These are phyloP conservation scores for Noctua comes DNA, from an alignment of 2,888 invertebrate genomes.

Conservation along the genomic window DNA sequence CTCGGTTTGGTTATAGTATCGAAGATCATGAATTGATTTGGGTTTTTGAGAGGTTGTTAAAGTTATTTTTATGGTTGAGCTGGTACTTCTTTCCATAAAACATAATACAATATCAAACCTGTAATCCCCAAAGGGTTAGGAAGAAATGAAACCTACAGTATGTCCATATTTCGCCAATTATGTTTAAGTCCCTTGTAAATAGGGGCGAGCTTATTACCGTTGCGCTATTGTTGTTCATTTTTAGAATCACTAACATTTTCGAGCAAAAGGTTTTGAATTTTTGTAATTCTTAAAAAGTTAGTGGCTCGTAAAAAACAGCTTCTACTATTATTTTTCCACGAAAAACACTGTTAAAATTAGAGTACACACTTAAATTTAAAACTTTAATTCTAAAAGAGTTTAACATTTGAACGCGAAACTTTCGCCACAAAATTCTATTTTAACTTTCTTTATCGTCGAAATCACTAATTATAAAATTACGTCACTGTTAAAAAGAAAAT, in stretches of 20 bases:
- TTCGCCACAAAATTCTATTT: constrained; percentile 16
- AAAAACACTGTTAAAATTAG: not conserved
- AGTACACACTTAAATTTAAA: not conserved
- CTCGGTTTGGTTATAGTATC: not conserved
- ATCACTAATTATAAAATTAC: constrained; percentile 49
- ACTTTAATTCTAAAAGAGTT: not conserved
- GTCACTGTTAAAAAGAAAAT: constrained; percentile 40
- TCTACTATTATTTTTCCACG: no score
- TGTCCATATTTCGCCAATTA: not conserved
- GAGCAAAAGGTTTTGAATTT: not conserved
- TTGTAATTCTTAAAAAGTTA: no score
- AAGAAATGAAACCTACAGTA: not conserved
- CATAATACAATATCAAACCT: not conserved
- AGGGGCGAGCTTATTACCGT: not conserved
- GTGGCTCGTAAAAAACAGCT: not conserved
- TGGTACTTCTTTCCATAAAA: not conserved
- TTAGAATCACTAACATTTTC: not conserved
- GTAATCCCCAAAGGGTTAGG: not conserved
- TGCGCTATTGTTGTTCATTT: not conserved
- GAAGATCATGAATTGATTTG: not conserved
- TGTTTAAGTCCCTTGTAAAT: not conserved
- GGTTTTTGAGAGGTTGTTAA: not conserved
- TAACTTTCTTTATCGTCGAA: constrained; percentile 6
- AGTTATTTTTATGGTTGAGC: not conserved
- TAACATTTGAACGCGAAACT: not conserved